phyloP scores from a whole-genome alignment of 2,113 vertebrate genomes.

The Hoplias malabaricus region DNA sequence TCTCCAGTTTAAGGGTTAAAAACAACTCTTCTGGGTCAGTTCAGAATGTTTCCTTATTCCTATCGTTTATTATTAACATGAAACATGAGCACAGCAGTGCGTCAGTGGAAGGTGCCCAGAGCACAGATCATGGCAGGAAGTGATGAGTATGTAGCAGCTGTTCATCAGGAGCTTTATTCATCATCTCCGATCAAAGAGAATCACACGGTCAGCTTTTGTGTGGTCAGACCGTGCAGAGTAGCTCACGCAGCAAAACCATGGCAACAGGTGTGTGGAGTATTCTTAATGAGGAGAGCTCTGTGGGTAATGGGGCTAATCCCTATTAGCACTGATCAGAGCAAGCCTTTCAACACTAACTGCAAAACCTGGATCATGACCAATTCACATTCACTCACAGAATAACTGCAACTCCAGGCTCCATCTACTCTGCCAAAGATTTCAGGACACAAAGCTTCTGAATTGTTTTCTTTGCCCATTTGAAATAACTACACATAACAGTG shows the following conservation, averaged over 20 bases:
- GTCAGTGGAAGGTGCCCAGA: background rate
- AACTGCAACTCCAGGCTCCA: background rate
- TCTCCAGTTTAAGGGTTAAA: too few species aligned
- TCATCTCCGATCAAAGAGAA: constrained; percentile 21
- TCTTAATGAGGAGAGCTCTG: constrained; percentile 2
- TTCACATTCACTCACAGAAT: background rate
- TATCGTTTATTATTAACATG: background rate
- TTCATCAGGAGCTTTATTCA: background rate
- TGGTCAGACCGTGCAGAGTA: background rate
- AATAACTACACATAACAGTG: too few species aligned
- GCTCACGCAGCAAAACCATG: constrained; percentile 19
- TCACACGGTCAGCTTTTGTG: background rate
- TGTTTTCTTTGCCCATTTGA: too few species aligned
- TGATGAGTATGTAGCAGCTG: background rate
- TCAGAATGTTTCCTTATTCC: too few species aligned
- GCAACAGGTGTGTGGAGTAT: background rate
- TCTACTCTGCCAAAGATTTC: background rate
- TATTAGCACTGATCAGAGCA: constrained; percentile 14
- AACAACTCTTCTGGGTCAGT: too few species aligned
- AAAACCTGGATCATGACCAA: background rate
- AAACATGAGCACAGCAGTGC: background rate
- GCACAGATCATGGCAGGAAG: background rate
- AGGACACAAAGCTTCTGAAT: too few species aligned
- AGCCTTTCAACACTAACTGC: background rate
- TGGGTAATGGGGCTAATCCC: constrained; percentile 20